Conservation (phyloP, 2,797 vertebrate species). For the Dendrocincla fuliginosa region DNA sequence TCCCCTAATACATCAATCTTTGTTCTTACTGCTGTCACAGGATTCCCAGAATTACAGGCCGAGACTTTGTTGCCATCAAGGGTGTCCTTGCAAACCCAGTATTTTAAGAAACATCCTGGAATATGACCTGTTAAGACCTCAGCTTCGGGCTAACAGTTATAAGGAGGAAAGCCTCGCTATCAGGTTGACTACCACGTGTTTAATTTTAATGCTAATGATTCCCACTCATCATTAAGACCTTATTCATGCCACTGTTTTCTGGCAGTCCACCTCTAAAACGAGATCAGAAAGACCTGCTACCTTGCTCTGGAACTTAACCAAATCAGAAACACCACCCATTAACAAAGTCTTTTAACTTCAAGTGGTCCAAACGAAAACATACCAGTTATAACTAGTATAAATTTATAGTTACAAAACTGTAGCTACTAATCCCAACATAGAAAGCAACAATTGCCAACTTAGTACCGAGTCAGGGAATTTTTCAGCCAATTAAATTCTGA, state of each 20-base stretch:
- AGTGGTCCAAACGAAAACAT: not conserved
- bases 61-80: not conserved
- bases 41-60: not conserved
- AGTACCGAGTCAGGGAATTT: not conserved
- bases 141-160: not conserved
- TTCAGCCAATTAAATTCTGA: not conserved
- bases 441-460: not conserved
- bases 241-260: not conserved
- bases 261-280: not conserved
- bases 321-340: not conserved
- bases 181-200: not conserved
- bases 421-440: not conserved
- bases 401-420: not conserved
- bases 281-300: not conserved
- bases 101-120: not conserved
- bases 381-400: not conserved
- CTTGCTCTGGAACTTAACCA: not conserved
- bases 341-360: not conserved
- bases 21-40: not conserved
- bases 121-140: not conserved
- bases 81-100: not conserved
- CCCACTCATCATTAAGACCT: not conserved
- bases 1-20: not conserved
- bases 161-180: not conserved
- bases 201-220: not conserved